phyloP scores from a whole-genome alignment of 1,140 invertebrate species.

The Oryctes rhinoceros region DNA sequence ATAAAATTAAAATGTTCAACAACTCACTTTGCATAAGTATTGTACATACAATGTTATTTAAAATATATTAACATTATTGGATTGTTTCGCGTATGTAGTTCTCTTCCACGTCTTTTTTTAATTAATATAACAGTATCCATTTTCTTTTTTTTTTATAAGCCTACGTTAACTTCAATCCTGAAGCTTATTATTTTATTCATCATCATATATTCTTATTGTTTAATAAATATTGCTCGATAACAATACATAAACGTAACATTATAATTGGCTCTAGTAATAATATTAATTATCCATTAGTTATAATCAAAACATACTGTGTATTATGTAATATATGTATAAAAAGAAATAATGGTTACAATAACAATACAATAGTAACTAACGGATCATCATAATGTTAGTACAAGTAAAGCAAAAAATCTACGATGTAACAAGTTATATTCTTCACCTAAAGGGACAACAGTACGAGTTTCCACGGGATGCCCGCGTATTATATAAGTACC shows the following conservation, averaged over 20 bases:
- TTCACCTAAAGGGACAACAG: conserved; percentile 9
- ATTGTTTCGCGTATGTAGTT: conserved; percentile 14
- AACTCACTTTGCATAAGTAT: conserved; percentile 43
- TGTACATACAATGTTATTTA: conserved; percentile 39
- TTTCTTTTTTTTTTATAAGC: neutral
- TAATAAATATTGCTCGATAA: conserved; percentile 36
- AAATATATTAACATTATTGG: conserved; percentile 41
- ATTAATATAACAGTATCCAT: conserved; percentile 28
- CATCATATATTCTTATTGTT: neutral
- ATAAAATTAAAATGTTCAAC: conserved; percentile 43
- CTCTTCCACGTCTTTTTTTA: neutral
- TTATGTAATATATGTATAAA: neutral
- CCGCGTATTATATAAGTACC: conserved; percentile 6
- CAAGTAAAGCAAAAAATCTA: conserved; percentile 20
- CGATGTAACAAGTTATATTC: conserved; percentile 13
- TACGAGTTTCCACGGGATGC: neutral
- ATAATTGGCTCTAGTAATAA: neutral
- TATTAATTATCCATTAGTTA: conserved; percentile 11
- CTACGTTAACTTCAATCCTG: neutral
- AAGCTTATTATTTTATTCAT: neutral
- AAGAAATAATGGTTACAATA: conserved; percentile 1
- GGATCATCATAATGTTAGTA: neutral
- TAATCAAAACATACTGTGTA: neutral
- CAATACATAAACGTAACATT: neutral
- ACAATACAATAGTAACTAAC: conserved; percentile 2